These are phyloP conservation scores for Alectoris magna DNA, from an alignment of 2,797 vertebrate species.

Conservation along the genomic window DNA sequence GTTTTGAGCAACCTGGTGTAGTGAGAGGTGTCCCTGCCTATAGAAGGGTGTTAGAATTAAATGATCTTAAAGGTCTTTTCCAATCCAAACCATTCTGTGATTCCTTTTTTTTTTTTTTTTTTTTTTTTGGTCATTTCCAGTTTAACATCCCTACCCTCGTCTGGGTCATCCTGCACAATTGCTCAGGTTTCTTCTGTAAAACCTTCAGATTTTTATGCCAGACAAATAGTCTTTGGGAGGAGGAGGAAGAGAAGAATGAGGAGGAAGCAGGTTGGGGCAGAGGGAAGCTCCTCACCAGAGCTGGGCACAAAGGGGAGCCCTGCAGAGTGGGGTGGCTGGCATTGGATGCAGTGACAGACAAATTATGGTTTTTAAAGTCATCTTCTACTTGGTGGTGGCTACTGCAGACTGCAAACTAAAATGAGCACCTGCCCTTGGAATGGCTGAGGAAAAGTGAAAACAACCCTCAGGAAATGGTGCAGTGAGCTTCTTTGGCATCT, in stretches of 20 bases:
- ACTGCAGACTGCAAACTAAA: not conserved
- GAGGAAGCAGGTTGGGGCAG: not conserved
- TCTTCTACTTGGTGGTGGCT: conserved; percentile 5
- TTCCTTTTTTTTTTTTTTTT: not conserved
- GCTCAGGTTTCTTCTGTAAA: not conserved
- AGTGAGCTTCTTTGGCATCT: not conserved
- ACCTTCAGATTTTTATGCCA: not conserved
- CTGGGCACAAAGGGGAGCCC: not conserved
- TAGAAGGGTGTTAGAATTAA: no score
- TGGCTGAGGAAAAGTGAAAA: not conserved
- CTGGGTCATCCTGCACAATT: not conserved
- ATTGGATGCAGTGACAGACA: conserved; percentile 29
- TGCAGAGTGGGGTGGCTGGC: not conserved
- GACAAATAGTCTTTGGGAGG: not conserved
- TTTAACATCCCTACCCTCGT: not conserved
- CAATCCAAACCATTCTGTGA: no score
- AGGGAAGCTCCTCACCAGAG: not conserved
- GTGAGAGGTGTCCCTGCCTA: no score
- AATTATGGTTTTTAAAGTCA: not conserved
- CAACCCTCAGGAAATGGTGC: not conserved
- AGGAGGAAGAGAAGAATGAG: not conserved
- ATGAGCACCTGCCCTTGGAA: not conserved
- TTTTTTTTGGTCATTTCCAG: not conserved
- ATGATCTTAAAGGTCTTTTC: no score
- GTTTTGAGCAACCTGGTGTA: no score